Conservation (phyloP, 2,113 vertebrate species). For the Sminthopsis crassicaudata region DNA sequence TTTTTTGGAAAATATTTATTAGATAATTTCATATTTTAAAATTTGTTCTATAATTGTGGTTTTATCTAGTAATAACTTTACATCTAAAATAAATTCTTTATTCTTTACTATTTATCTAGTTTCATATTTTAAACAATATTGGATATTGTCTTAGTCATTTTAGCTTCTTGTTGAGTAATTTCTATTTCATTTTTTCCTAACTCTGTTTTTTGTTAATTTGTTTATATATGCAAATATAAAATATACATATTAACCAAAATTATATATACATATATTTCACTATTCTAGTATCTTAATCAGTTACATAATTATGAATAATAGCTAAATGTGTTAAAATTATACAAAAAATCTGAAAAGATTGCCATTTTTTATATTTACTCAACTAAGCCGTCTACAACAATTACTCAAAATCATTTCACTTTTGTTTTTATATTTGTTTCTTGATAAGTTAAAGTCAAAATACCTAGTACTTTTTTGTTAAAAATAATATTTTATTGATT, state of each 20-base stretch:
- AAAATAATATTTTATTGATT: neutral
- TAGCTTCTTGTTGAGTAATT: neutral
- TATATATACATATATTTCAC: too few relatives aligned
- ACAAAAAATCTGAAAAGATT: neutral
- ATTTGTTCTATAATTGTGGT: neutral
- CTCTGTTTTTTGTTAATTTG: neutral
- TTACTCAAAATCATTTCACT: neutral
- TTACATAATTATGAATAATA: neutral
- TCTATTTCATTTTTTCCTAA: neutral
- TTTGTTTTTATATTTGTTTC: neutral
- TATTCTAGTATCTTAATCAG: neutral
- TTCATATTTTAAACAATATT: neutral
- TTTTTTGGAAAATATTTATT: neutral
- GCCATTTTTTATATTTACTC: neutral
- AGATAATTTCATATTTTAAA: neutral
- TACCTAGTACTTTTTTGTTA: neutral
- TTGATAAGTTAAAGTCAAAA: neutral
- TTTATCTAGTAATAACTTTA: neutral
- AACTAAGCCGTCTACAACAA: neutral
- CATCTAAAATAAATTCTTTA: neutral
- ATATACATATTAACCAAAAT: too few relatives aligned
- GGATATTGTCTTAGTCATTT: neutral
- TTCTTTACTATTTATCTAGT: neutral
- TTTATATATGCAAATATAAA: too few relatives aligned
- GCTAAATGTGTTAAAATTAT: neutral